phyloP scores from a whole-genome alignment of 2,797 vertebrate genomes.

The Chloroceryle inda region DNA sequence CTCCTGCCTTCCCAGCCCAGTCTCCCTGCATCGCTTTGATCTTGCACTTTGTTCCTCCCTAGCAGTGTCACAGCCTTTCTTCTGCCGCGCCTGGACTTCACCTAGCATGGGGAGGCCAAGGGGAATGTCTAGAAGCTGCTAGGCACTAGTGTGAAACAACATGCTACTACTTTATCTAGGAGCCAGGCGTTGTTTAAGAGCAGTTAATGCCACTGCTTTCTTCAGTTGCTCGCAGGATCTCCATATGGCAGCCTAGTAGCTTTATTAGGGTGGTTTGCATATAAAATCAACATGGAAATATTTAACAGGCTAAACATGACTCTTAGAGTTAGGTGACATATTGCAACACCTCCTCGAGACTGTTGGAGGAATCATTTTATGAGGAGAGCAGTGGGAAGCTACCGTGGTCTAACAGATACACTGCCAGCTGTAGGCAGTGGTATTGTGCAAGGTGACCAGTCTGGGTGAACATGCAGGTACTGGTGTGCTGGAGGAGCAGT shows the following conservation, averaged over 20 bases:
- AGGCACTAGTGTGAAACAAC: not conserved
- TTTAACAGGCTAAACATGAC: not conserved
- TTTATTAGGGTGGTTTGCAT: not conserved
- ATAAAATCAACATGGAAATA: not conserved
- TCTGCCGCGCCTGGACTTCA: rapidly evolving
- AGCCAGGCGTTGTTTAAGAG: not conserved
- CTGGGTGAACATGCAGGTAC: not conserved
- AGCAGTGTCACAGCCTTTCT: not conserved
- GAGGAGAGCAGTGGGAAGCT: not conserved
- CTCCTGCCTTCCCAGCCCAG: not conserved
- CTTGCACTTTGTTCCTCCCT: not conserved
- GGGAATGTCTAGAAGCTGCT: not conserved
- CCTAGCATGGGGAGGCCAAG: not conserved
- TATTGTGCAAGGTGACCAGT: not conserved
- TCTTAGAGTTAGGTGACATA: not conserved
- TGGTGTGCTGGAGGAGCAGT: not conserved
- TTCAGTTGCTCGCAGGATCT: not conserved
- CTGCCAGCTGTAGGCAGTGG: not conserved
- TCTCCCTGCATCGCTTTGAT: not conserved
- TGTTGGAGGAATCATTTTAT: not conserved
- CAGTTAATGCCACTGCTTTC: not conserved
- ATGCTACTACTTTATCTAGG: not conserved
- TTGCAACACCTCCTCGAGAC: not conserved
- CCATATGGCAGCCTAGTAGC: not conserved
- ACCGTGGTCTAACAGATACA: not conserved